phyloP scores from a whole-genome alignment of 64 coral and sea anemone genomes.

The Montipora sp. region DNA sequence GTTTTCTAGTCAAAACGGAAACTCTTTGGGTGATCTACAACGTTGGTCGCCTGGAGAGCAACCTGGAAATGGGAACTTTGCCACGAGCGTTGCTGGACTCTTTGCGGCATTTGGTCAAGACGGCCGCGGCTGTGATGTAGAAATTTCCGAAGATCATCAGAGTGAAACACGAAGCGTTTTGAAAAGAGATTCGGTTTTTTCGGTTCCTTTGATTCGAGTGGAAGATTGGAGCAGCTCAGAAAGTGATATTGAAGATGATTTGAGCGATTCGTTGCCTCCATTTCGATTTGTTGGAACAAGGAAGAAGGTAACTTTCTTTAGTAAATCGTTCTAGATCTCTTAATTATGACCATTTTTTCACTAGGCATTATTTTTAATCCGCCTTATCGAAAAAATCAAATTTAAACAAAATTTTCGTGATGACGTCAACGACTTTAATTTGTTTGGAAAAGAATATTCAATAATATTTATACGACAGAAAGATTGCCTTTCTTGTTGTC shows the following conservation, averaged over 20 bases:
- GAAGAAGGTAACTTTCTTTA: conserved; percentile 2
- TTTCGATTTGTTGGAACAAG: conserved; percentile 43
- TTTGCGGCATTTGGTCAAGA: background rate
- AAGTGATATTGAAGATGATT: conserved; percentile 44
- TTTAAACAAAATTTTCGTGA: background rate
- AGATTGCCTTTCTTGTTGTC: background rate
- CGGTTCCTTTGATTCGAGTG: conserved; percentile 54
- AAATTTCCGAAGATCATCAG: conserved; percentile 38
- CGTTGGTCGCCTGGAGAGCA: background rate
- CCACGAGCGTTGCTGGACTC: background rate
- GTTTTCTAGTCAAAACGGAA: conserved; percentile 4
- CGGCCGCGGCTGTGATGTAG: conserved; percentile 8
- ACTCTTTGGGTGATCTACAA: background rate
- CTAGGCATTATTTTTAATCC: background rate
- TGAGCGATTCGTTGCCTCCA: conserved; percentile 39
- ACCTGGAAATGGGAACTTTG: background rate
- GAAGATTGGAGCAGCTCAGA: conserved; percentile 69
- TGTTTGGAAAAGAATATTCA: background rate
- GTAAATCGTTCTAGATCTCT: background rate
- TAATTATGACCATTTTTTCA: background rate
- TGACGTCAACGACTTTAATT: background rate
- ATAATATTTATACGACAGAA: background rate
- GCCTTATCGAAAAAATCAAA: background rate
- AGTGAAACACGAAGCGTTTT: conserved; percentile 8
- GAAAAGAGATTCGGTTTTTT: conserved; percentile 49